Conservation (phyloP, 2,113 vertebrate species). For the Isurus oxyrinchus region DNA sequence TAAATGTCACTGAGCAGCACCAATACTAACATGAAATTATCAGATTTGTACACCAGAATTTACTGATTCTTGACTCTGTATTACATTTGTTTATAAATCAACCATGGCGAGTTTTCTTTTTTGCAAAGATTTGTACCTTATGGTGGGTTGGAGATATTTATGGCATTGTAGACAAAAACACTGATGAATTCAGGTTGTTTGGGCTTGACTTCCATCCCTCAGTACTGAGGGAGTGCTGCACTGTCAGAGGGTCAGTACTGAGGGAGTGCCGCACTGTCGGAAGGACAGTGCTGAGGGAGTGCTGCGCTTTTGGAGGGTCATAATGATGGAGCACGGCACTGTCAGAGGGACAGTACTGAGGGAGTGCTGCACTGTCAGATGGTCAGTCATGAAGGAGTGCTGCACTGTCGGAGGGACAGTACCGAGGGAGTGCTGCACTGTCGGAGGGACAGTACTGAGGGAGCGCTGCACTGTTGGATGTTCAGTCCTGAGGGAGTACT, state of each 20-base stretch:
- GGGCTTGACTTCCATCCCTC: neutral
- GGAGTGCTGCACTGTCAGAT: neutral
- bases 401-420: neutral
- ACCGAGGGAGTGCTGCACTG: neutral
- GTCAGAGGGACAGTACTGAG: neutral
- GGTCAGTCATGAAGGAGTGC: neutral
- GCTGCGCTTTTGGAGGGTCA: too few species aligned
- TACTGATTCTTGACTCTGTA: neutral
- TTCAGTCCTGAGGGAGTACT: neutral
- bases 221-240: neutral
- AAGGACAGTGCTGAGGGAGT: neutral
- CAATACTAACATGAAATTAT: neutral
- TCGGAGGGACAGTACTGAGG: neutral
- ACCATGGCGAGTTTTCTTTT: neutral
- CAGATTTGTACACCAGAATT: neutral
- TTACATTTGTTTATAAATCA: slow-evolving; percentile 28
- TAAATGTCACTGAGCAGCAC: neutral
- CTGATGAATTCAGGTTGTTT: neutral
- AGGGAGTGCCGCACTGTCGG: neutral
- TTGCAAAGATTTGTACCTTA: neutral
- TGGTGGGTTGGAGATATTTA: neutral
- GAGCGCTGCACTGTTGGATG: neutral
- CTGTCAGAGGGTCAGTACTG: neutral
- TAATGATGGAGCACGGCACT: neutral
- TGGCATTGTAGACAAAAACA: neutral